Evolutionary conservation across 2,797 vertebrate genomes (phyloP), one percentile per base, ranked within the genome.

Genomic region (Megaceryle alcyon): DNA sequence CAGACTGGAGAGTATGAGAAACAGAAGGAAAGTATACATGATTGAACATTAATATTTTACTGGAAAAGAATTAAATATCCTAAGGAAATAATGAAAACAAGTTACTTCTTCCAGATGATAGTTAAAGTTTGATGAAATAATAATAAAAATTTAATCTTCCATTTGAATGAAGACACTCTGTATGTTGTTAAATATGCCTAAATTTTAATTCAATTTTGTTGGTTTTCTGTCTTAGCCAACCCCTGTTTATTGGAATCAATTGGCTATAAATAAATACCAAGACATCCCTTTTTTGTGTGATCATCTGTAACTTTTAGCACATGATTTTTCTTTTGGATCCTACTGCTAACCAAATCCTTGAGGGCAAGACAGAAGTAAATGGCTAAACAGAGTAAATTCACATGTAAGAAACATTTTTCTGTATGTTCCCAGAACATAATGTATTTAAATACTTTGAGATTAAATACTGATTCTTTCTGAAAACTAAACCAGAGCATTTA

Each of bases 51-150:
- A 97, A 96, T 97, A 97, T 96, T 97, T 97, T 90, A 97, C 80
- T 76, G 48, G 93, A 94, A 92, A 93, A 94, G 39, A 92, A 97
- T 90, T 91, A 93, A 97, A 96, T 95, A 96, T 90, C 95, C 94
- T 59, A 92, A 95, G 88, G 96, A 97, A 96, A 96, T 88, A 94
- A 94, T 86, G 66, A 95, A 97, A 96, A 78, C 65, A 91, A 91
- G 92, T 95, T 84, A 86, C 43, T 95, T 88, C 80, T 94, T 97
- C 94, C 92, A 96, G 90, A 95, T 89, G 91, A 95, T 97, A 86
- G 88, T 96, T 97, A 97, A 97, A 97, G 43, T 97, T 96, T 97
- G 92, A 97, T 96, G 95, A 97, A 96, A 97, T 92, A 96, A 89
- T 96, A 94, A 97, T 97, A 96, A 96, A 97, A 97, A 78, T 49